Evolutionary conservation across 2,113 vertebrate species (phyloP).

Genomic region (Dicerorhinus sumatrensis): DNA sequence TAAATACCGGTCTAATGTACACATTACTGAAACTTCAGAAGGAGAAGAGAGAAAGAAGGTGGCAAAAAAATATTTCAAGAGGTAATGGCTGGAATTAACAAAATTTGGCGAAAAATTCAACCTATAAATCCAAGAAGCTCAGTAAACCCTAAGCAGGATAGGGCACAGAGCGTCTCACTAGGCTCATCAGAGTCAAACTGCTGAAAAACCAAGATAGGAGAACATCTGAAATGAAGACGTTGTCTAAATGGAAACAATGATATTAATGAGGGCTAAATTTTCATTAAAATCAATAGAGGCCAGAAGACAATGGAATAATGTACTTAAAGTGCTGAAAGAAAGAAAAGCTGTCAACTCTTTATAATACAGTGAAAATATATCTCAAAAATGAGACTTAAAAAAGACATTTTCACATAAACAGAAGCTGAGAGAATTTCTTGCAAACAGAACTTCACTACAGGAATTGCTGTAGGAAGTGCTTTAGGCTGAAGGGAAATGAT

Average conservation of each 20-base stretch:
- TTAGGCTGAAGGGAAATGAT: neutral
- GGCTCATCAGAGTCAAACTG: neutral
- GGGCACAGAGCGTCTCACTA: neutral
- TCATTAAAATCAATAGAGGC: neutral
- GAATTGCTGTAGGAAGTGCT: neutral
- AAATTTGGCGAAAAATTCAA: neutral
- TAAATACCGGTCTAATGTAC: neutral
- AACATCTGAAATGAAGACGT: neutral
- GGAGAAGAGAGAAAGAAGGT: neutral
- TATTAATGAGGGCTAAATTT: neutral
- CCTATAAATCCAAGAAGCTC: neutral
- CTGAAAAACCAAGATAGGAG: neutral
- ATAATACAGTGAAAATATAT: neutral
- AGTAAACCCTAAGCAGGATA: neutral
- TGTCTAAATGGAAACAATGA: too few relatives aligned
- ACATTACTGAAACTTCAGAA: neutral
- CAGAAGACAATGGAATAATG: neutral
- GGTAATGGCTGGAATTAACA: neutral
- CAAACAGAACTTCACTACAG: neutral
- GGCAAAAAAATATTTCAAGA: neutral
- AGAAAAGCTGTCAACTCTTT: neutral
- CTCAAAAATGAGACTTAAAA: neutral
- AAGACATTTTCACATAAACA: neutral
- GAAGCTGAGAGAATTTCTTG: neutral
- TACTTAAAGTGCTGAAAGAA: neutral